These are phyloP conservation scores for Thamnaconus septentrionalis DNA, from an alignment of 2,113 vertebrate genomes.

Conservation along the genomic window DNA sequence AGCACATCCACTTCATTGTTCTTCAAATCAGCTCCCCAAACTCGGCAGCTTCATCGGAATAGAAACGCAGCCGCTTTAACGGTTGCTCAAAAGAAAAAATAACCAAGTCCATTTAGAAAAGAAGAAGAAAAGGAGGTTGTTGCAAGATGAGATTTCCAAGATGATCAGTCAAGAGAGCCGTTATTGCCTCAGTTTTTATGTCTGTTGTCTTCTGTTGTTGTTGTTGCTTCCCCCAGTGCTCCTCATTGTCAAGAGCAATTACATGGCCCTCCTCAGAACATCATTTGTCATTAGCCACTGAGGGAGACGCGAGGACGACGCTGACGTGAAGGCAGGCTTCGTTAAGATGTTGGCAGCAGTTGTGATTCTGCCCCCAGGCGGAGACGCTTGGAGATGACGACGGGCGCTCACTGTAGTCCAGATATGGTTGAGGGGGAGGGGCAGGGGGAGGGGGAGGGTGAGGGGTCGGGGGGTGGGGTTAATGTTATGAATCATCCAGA, in stretches of 20 bases:
- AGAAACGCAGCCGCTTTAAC: conserved; percentile 55
- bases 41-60: conserved; percentile 56
- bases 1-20: conserved; percentile 80
- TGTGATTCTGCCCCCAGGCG: conserved; percentile 38
- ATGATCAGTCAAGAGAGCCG: conserved; percentile 48
- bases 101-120: neutral
- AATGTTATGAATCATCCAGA: conserved; percentile 38
- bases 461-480: conserved; percentile 17
- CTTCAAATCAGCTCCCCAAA: conserved; percentile 74
- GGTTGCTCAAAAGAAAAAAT: conserved; percentile 8
- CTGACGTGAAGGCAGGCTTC: conserved; percentile 32
- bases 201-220: neutral
- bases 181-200: conserved; percentile 8
- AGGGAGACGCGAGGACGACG: conserved; percentile 26
- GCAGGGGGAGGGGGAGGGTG: conserved; percentile 19
- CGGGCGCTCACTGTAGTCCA: too few relatives aligned
- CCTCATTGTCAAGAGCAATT: conserved; percentile 45
- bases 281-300: conserved; percentile 44
- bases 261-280: conserved; percentile 40
- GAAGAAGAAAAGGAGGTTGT: conserved; percentile 18
- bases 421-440: conserved; percentile 16
- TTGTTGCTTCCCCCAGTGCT: conserved; percentile 26
- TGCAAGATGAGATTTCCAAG: conserved; percentile 47
- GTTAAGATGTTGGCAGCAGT: conserved; percentile 33
- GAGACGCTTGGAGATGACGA: conserved; percentile 21